These are phyloP conservation scores for Apamea anceps DNA, from an alignment of 2,888 invertebrate species.

Conservation along the genomic window DNA sequence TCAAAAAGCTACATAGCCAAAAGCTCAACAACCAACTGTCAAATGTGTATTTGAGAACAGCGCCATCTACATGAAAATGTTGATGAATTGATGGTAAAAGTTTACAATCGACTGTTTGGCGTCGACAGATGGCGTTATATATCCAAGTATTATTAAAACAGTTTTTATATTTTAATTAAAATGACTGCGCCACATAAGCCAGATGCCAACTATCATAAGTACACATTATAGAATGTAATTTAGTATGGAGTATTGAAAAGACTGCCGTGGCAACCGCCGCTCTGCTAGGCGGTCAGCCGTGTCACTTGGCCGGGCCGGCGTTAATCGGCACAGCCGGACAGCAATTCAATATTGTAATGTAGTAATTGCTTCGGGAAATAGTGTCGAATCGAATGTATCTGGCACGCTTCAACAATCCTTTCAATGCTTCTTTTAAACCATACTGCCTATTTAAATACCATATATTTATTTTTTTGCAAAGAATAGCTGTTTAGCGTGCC, in stretches of 20 bases:
- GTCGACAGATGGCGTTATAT: conserved; percentile 11
- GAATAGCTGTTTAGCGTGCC: background rate
- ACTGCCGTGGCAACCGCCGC: background rate
- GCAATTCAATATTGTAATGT: background rate
- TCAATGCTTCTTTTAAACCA: background rate
- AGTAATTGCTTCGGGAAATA: background rate
- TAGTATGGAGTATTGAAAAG: background rate
- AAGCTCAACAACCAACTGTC: conserved; percentile 45
- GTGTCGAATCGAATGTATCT: background rate
- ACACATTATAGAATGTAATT: too few species aligned
- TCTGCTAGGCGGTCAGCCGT: background rate
- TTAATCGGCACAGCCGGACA: background rate
- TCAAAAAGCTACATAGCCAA: conserved; percentile 14
- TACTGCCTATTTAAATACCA: background rate
- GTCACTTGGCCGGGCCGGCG: background rate
- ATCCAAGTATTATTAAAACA: background rate
- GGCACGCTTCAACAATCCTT: background rate
- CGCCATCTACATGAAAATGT: conserved; percentile 50
- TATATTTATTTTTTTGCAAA: background rate
- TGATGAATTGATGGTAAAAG: background rate
- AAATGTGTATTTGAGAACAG: conserved; percentile 19
- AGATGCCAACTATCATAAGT: too few species aligned
- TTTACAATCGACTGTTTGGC: background rate
- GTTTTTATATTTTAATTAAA: background rate
- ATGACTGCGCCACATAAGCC: background rate